Base-by-base conservation (phyloP, 2,888 invertebrate genomes). In the Andrena bucephala region DNA sequence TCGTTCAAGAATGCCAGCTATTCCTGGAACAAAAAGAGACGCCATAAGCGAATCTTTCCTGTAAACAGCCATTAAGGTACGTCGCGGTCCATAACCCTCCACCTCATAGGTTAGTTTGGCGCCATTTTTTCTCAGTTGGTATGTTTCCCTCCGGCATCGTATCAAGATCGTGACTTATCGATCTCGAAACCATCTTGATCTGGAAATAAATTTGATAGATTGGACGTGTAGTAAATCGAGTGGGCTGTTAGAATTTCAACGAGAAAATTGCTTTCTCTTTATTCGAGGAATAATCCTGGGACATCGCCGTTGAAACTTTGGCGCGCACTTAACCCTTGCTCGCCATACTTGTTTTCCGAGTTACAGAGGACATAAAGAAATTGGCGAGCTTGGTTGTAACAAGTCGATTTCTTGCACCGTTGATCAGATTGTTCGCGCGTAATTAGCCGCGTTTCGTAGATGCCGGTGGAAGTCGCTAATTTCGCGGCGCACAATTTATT, bases 401-500 rank as follows among this genome's bases (percentile, higher is more conserved):
- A 27, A 50, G 33, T 8, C 27, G 24, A 52, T 72, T 54, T 67
- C 70, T 66, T 62, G 10, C 33, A 24, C 6, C 29, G 27, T 48
- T 27, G 27, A 10, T 20, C 33, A 27, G 57, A 50, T 50, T 29
- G 65, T 48, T 57, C 70, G 36, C 50, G 20, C 2, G 36, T 77
- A 75, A 77, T 81, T 70, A 70, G 66, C 73, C 52, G 36, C 69
- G 67, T 72, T 76, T 82, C 69, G 29, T 36, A 10, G 62, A 50
- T 29, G 76, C 69, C 82, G 59, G 63, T 72, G 69, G 66, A 62
- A 65, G 59, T 57, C 60, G 62, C 70, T 75, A 81, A 82, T 82
- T 82, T 71, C 75, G 27, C n/a, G 66, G 29, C n/a, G 54, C 24
- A 42, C 50, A 60, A 59, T 82, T 82, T 68, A 63, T 81, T 71